Conservation (phyloP, 2,797 vertebrate species). For the Momotus momota region DNA sequence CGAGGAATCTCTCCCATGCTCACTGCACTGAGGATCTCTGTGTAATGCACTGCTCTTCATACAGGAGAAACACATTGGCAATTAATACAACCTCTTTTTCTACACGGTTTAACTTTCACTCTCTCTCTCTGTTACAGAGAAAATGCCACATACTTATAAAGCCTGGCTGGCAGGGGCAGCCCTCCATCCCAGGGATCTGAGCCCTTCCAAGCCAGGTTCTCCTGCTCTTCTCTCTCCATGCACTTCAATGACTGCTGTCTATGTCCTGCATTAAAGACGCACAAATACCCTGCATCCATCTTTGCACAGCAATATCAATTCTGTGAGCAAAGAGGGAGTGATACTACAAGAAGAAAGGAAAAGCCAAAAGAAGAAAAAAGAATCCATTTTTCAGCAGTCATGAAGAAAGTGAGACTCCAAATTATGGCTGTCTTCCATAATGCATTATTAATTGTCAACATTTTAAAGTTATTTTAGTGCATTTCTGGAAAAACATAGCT, state of each 20-base stretch:
- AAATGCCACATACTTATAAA: not conserved
- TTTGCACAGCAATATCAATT: accelerated
- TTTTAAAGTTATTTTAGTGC: not conserved
- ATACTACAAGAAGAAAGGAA: not conserved
- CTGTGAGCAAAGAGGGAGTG: not conserved
- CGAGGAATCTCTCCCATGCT: not conserved
- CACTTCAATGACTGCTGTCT: not conserved
- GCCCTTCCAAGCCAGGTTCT: not conserved
- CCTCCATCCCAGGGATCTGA: not conserved
- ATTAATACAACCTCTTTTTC: not conserved
- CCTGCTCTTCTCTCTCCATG: not conserved
- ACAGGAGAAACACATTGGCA: not conserved
- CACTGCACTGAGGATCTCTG: accelerated
- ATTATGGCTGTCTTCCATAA: not conserved
- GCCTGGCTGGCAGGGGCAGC: not conserved
- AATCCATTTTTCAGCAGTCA: not conserved
- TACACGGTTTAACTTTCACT: not conserved
- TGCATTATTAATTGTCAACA: not conserved
- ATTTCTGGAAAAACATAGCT: not conserved
- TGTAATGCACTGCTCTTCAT: not conserved
- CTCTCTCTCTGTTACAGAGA: not conserved
- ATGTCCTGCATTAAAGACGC: not conserved
- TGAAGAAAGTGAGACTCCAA: not conserved
- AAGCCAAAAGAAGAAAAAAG: not conserved
- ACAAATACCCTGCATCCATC: no score